Conservation (phyloP, 2,113 vertebrate species). For the Takifugu bimaculatus region DNA sequence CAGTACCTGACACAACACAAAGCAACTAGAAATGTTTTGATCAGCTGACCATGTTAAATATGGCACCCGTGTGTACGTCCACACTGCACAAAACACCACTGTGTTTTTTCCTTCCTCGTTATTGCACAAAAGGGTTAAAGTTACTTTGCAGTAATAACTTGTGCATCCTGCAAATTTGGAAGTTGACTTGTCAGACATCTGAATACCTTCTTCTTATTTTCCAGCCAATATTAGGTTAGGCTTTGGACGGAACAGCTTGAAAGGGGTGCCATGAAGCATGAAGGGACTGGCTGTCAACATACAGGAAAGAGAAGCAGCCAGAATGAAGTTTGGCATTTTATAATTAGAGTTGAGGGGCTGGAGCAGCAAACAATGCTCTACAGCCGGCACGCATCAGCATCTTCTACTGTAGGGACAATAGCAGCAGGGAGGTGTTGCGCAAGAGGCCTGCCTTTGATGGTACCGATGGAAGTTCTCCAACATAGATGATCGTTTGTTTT, state of each 20-base stretch:
- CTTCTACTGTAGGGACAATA: constrained; percentile 36
- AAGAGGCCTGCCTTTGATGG: constrained; percentile 23
- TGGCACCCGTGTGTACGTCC: constrained; percentile 4
- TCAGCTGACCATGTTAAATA: constrained; percentile 15
- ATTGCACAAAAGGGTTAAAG: constrained; percentile 25
- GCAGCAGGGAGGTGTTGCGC: constrained; percentile 30
- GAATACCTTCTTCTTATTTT: constrained; percentile 69
- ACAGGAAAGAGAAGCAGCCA: constrained; percentile 46
- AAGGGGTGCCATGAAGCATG: constrained; percentile 65
- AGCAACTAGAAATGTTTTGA: constrained; percentile 28
- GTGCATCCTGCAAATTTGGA: constrained; percentile 65
- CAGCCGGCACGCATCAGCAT: constrained; percentile 40
- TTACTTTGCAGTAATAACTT: constrained; percentile 62
- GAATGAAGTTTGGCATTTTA: constrained; percentile 72
- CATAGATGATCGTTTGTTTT: constrained; percentile 4
- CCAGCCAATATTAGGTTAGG: constrained; percentile 67
- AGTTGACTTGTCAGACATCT: constrained; percentile 64
- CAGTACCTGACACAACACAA: constrained; percentile 34
- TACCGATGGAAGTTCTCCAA: constrained; percentile 17
- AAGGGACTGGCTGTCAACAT: constrained; percentile 56
- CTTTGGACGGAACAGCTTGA: constrained; percentile 57
- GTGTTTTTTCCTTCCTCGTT: constrained; percentile 24
- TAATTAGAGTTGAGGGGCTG: constrained; percentile 69
- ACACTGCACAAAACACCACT: constrained; percentile 26
- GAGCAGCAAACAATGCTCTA: constrained; percentile 57